phyloP scores from a whole-genome alignment of 2,888 invertebrate species.

The Poecilus cupreus region DNA sequence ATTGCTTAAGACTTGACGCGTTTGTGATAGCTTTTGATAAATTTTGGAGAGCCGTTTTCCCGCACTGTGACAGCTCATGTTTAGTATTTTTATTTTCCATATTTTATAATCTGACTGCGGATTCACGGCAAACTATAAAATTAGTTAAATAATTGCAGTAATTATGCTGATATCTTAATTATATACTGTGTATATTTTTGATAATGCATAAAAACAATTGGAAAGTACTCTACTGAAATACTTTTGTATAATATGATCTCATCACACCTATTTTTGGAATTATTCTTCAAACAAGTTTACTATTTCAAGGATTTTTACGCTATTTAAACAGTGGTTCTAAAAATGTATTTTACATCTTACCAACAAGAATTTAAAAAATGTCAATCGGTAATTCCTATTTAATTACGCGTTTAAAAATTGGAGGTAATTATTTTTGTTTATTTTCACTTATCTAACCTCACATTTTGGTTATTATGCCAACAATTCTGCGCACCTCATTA shows the following conservation, averaged over 20 bases:
- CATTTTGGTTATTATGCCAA: not conserved
- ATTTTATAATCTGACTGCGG: not conserved
- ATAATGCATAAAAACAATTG: not conserved
- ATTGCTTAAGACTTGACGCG: conserved; percentile 2
- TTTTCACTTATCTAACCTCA: not conserved
- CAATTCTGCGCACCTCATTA: not conserved
- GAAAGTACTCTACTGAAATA: not conserved
- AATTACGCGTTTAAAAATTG: not conserved
- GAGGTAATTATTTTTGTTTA: not conserved
- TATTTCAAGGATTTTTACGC: conserved; percentile 22
- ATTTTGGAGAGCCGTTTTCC: not conserved
- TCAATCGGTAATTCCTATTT: too few relatives aligned
- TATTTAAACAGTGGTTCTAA: conserved; percentile 15
- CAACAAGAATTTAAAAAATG: not conserved
- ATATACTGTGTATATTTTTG: not conserved
- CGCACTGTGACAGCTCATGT: not conserved
- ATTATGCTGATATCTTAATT: not conserved
- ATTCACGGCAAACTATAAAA: not conserved
- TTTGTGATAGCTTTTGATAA: not conserved
- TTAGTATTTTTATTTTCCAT: not conserved
- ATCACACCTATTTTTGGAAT: conserved; percentile 18
- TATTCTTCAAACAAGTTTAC: not conserved
- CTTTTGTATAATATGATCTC: not conserved
- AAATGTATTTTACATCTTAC: not conserved
- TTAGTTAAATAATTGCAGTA: not conserved